phyloP scores from a whole-genome alignment of 92 coral and sea anemone species.

The Siderastrea siderea region DNA sequence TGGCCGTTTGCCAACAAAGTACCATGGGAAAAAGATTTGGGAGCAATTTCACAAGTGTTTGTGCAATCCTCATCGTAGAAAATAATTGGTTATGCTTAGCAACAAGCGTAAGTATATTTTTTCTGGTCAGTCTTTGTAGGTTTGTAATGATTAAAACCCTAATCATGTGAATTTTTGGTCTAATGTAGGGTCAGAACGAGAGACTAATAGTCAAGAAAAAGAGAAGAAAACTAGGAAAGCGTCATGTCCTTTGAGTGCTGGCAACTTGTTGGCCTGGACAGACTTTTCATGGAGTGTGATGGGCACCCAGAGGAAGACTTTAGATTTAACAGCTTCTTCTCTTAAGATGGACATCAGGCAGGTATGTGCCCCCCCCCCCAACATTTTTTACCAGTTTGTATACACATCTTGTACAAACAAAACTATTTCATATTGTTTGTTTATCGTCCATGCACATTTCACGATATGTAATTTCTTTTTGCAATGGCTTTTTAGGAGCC shows the following conservation, averaged over 20 bases:
- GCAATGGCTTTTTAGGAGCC: conserved; percentile 15
- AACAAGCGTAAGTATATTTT: conserved; percentile 9
- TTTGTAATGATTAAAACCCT: neutral
- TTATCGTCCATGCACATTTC: conserved; percentile 17
- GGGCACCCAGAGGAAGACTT: conserved; percentile 7
- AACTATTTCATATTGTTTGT: conserved; percentile 7
- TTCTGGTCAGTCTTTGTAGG: conserved; percentile 9
- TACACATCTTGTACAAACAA: conserved; percentile 3
- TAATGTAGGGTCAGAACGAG: conserved; percentile 1
- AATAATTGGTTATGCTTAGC: conserved; percentile 9
- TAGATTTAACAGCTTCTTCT: conserved; percentile 4
- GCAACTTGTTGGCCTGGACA: conserved; percentile 32
- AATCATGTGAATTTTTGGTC: conserved; percentile 1
- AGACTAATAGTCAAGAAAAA: neutral
- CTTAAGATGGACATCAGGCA: conserved; percentile 2
- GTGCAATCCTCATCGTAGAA: neutral
- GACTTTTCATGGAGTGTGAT: conserved; percentile 18
- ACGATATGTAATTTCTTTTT: conserved; percentile 10
- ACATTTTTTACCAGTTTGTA: conserved; percentile 9
- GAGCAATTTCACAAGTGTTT: neutral
- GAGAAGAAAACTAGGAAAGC: neutral
- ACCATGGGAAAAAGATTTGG: conserved; percentile 3
- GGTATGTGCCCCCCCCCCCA: neutral
- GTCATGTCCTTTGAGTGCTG: conserved; percentile 26
- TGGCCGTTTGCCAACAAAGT: conserved; percentile 6